These are phyloP conservation scores for Helobdella robusta DNA, from an alignment of 2,888 invertebrate genomes.

Conservation along the genomic window DNA sequence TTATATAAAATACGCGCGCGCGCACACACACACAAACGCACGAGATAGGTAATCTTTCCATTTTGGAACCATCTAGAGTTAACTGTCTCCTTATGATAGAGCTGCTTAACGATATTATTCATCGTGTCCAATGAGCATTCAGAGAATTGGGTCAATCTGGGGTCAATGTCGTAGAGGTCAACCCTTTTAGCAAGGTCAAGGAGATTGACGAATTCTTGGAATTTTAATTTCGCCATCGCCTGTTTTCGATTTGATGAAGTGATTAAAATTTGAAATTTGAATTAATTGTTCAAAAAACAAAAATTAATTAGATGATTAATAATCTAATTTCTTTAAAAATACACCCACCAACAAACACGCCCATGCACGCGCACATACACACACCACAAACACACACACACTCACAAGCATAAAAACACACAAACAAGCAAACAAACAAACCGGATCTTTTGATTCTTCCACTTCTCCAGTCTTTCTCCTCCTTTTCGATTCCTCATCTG, in stretches of 20 bases:
- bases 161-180: slow-evolving; percentile 57
- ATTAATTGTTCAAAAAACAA: not conserved
- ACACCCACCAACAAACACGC: not conserved
- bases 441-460: slow-evolving; percentile 30
- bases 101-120: slow-evolving; percentile 56
- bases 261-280: not conserved
- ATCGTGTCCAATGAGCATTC: not conserved
- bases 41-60: slow-evolving; percentile 50
- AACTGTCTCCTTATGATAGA: slow-evolving; percentile 57
- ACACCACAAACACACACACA: too few relatives aligned
- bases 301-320: not conserved
- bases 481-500: slow-evolving; percentile 23
- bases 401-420: not conserved
- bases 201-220: slow-evolving; percentile 60
- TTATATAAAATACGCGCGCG: slow-evolving; percentile 29
- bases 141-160: slow-evolving; percentile 50
- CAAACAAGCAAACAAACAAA: slow-evolving; percentile 1
- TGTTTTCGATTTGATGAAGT: not conserved
- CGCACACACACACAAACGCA: slow-evolving; percentile 58
- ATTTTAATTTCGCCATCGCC: slow-evolving; percentile 50
- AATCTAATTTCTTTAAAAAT: not conserved
- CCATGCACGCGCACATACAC: not conserved
- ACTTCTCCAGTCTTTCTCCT: slow-evolving; percentile 25
- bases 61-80: slow-evolving; percentile 56
- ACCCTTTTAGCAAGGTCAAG: slow-evolving; percentile 55